These are phyloP conservation scores for Luperina nickerlii DNA, from an alignment of 2,888 invertebrate species.

Conservation along the genomic window DNA sequence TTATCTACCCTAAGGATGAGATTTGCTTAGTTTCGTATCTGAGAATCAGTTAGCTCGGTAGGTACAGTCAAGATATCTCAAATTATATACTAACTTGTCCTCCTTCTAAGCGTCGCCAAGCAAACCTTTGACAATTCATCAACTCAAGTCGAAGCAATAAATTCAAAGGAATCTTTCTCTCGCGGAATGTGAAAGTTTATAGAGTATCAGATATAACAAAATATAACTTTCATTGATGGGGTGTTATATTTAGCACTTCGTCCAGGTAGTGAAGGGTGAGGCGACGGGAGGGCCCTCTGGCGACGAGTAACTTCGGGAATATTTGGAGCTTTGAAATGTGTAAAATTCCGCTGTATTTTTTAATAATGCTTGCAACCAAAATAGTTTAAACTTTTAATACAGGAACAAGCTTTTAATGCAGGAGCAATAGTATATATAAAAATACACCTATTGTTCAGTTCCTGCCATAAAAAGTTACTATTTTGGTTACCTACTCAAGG, in stretches of 20 bases:
- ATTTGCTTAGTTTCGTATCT: conserved; percentile 1
- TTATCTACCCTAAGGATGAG: too few species aligned
- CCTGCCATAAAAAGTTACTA: not conserved
- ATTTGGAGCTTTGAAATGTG: not conserved
- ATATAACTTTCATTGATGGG: conserved; percentile 33
- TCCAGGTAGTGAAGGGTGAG: not conserved
- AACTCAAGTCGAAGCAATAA: conserved; percentile 25
- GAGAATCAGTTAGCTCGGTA: not conserved
- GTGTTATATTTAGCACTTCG: conserved; percentile 38
- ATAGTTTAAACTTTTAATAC: too few species aligned
- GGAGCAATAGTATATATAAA: too few species aligned
- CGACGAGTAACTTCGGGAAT: not conserved
- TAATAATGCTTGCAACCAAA: not conserved
- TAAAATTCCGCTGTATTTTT: not conserved
- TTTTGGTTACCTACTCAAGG: not conserved
- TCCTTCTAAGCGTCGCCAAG: not conserved
- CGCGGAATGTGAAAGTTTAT: conserved; percentile 24
- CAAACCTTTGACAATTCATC: conserved; percentile 27
- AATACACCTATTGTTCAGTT: not conserved
- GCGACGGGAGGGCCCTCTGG: not conserved
- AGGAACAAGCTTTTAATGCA: too few species aligned
- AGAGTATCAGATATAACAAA: conserved; percentile 46
- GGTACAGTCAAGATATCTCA: not conserved
- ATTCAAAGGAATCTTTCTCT: conserved; percentile 36
- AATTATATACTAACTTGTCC: not conserved